Conservation (phyloP, 2,888 invertebrate species). For the Cantharis rustica region DNA sequence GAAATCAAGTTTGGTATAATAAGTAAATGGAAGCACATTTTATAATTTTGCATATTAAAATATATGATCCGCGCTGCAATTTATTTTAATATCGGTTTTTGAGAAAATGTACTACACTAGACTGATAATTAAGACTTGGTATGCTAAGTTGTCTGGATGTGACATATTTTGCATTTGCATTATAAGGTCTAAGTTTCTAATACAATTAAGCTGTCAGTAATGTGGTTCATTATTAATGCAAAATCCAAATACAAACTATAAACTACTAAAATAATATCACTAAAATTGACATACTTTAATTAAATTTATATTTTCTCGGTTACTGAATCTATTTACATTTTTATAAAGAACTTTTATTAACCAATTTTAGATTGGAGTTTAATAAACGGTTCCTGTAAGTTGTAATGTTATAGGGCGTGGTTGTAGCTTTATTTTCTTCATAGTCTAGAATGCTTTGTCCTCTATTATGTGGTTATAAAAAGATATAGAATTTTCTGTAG, state of each 20-base stretch:
- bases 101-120: background rate
- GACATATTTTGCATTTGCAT: background rate
- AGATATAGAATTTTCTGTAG: background rate
- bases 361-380: background rate
- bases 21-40: too few relatives aligned
- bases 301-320: background rate
- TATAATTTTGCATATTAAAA: too few relatives aligned
- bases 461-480: slow-evolving; percentile 11
- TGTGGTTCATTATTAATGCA: background rate
- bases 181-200: background rate
- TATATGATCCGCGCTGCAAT: background rate
- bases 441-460: slow-evolving; percentile 5
- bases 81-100: background rate
- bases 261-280: background rate
- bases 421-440: slow-evolving; percentile 13
- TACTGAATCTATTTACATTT: background rate
- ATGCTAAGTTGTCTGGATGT: background rate
- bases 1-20: too few relatives aligned
- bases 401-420: slow-evolving; percentile 6
- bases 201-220: background rate
- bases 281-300: background rate
- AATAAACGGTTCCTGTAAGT: background rate
- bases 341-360: background rate
- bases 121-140: background rate
- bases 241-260: background rate